These are phyloP conservation scores for Apeira syringaria DNA, from an alignment of 2,888 invertebrate species.

Conservation along the genomic window DNA sequence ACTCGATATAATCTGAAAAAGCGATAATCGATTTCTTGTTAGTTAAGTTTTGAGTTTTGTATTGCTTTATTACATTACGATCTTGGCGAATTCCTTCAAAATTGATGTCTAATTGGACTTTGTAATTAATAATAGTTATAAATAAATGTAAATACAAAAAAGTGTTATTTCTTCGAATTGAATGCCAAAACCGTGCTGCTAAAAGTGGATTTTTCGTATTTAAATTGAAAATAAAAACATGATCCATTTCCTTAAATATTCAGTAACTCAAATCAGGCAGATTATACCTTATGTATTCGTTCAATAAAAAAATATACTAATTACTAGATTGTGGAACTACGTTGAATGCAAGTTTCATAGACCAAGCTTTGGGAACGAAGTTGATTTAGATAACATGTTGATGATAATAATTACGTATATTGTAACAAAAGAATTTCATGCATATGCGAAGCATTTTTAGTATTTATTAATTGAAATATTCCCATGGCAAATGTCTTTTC, in stretches of 20 bases:
- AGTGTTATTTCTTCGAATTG: too few species aligned
- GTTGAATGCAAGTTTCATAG: slow-evolving; percentile 1
- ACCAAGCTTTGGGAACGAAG: slow-evolving; percentile 39
- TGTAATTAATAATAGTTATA: too few species aligned
- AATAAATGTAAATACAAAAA: too few species aligned
- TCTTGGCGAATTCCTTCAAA: slow-evolving; percentile 27
- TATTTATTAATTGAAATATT: slow-evolving; percentile 9
- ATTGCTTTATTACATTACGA: slow-evolving; percentile 22
- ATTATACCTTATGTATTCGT: too few species aligned
- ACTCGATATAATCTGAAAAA: slow-evolving; percentile 51
- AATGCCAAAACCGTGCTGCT: too few species aligned
- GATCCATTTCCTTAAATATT: too few species aligned
- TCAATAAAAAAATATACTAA: too few species aligned
- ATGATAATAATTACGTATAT: slow-evolving; percentile 30
- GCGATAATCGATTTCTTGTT: slow-evolving; percentile 66
- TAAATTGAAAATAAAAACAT: too few species aligned
- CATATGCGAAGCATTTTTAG: slow-evolving; percentile 8
- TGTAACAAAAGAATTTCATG: slow-evolving; percentile 49
- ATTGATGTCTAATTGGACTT: slow-evolving; percentile 23
- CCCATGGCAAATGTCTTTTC: slow-evolving; percentile 8
- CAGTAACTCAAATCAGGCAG: too few species aligned
- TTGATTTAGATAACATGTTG: slow-evolving; percentile 31
- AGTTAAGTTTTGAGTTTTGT: slow-evolving; percentile 38
- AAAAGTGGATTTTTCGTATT: too few species aligned
- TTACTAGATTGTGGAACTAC: slow-evolving; percentile 1